Evolutionary conservation across 2,113 vertebrate species (phyloP), one percentile per base, ranked within the genome.

Genomic region (Sus scrofa): DNA sequence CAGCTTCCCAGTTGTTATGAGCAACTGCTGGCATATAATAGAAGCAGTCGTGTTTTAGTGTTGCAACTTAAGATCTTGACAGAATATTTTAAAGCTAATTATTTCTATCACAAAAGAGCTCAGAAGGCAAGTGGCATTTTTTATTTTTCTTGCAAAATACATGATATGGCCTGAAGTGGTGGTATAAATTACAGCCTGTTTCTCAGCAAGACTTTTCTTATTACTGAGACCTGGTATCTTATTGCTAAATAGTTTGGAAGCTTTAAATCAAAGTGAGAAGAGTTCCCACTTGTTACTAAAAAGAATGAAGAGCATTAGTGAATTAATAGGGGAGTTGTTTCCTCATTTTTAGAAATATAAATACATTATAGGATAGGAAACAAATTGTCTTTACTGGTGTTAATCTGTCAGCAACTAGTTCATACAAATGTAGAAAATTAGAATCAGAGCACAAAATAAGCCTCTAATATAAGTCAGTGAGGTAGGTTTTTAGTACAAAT

Each of bases 31-130:
- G 81, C 95, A 71, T 78, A 9, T 86, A 95, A 97, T 88, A 97
- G 93, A 98, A 98, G 79, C 78, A 63, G 58, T 98, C 93, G 27
- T 32, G 78, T 85, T 81, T 96, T 71, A 88, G 68, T 77, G 87
- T 95, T 96, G 90, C 82, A 96, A 98, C 68, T 97, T 85, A 77
- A 37, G 84, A 97, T 86, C 92, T 93, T 91, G 32, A 93, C 86
- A 96, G 95, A 97, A 94, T 98, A 98, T 97, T 98, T 98, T 98
- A 97, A 97, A 98, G 86, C 86, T 98, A 97, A 98, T 98, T 98
- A 98, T 97, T 97, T 52, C 94, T 82, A 88, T 91, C 82, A 97
- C 97, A 96, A 44, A 98, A 96, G 87, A 96, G 75, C 79, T 98
- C 94, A 94, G 94, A 96, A 98, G 68, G n/a, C 93, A 96, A 96